Conservation (phyloP, 2,888 invertebrate genomes). For the Dryobota labecula region DNA sequence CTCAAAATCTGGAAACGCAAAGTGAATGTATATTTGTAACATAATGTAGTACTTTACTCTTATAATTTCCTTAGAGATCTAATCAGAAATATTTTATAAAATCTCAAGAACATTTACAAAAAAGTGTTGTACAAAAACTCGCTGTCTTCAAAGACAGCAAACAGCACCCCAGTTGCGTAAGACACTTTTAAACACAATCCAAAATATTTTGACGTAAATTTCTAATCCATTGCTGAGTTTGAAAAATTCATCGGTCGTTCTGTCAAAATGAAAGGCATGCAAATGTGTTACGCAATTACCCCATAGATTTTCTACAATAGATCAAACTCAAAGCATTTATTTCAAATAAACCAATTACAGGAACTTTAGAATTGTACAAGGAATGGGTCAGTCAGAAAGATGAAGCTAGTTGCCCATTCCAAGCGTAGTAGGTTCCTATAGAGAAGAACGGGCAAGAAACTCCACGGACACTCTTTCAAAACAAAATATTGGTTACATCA, state of each 20-base stretch:
- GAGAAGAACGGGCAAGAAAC: too few relatives aligned
- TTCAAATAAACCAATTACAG: too few relatives aligned
- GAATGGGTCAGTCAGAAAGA: too few relatives aligned
- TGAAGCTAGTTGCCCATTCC: too few relatives aligned
- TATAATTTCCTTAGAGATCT: not conserved
- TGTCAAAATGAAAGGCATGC: not conserved
- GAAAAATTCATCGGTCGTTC: not conserved
- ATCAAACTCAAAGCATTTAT: too few relatives aligned
- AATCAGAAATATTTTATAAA: not conserved
- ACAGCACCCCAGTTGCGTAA: not conserved
- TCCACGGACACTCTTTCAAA: too few relatives aligned
- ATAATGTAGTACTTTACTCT: not conserved
- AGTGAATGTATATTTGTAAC: not conserved
- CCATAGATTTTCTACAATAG: not conserved
- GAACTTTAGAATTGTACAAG: too few relatives aligned
- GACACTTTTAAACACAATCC: not conserved
- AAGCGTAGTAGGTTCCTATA: too few relatives aligned
- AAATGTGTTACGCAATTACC: not conserved
- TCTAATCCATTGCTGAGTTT: not conserved
- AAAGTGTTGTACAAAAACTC: not conserved
- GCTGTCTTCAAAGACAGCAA: not conserved
- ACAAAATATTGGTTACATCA: too few relatives aligned
- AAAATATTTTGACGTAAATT: not conserved
- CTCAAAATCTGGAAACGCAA: slow-evolving; percentile 36
- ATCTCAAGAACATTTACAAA: not conserved